These are phyloP conservation scores for Cheilosia variabilis DNA, from an alignment of 2,888 invertebrate species.

Conservation along the genomic window DNA sequence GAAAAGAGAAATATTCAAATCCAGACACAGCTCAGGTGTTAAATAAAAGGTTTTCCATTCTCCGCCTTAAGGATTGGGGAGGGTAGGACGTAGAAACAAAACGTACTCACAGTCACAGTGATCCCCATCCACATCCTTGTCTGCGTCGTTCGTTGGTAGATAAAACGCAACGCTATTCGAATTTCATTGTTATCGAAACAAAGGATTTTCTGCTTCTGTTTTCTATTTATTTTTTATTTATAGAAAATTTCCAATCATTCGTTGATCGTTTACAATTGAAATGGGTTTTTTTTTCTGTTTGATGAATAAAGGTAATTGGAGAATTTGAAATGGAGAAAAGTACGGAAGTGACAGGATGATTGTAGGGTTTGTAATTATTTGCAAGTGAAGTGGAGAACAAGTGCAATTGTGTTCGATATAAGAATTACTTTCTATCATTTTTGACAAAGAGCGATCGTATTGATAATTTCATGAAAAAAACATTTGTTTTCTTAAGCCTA, in stretches of 20 bases:
- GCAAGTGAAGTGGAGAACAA: too few species aligned
- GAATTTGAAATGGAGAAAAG: background rate
- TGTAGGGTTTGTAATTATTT: background rate
- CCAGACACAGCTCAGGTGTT: slow-evolving; percentile 60
- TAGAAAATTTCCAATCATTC: slow-evolving; percentile 49
- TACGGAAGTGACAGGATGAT: slow-evolving; percentile 13
- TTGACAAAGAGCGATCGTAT: too few species aligned
- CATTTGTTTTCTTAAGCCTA: too few species aligned
- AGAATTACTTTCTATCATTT: too few species aligned
- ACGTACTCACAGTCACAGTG: background rate
- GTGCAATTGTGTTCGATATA: too few species aligned
- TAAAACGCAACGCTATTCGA: slow-evolving; percentile 21
- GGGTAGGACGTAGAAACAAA: background rate
- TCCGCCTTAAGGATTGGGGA: slow-evolving; percentile 18
- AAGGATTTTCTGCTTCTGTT: slow-evolving; percentile 47
- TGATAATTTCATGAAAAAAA: too few species aligned
- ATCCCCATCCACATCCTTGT: background rate
- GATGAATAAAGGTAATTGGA: slow-evolving; percentile 22
- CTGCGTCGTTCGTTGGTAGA: slow-evolving; percentile 11
- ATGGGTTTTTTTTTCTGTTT: slow-evolving; percentile 12
- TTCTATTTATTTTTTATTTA: slow-evolving; percentile 18
- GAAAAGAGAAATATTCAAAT: slow-evolving; percentile 59
- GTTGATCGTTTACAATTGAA: slow-evolving; percentile 41
- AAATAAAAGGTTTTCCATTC: slow-evolving; percentile 39
- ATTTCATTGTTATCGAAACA: slow-evolving; percentile 46